Evolutionary conservation across 2,888 invertebrate genomes (phyloP).

Genomic region (Dryadula phaetusa): DNA sequence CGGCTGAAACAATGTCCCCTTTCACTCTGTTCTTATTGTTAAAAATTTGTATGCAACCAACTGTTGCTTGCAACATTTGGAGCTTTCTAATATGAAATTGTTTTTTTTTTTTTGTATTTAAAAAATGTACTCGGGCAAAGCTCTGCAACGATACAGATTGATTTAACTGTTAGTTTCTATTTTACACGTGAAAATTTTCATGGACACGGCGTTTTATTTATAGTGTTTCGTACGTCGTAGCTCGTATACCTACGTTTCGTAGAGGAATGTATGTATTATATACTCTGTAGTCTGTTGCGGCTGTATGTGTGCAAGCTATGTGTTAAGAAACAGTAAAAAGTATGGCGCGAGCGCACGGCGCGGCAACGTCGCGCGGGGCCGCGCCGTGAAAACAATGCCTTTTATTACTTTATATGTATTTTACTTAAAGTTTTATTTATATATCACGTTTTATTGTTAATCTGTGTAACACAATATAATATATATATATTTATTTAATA

Average conservation of each 20-base stretch:
- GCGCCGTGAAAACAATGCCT: constrained; percentile 80
- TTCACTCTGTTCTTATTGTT: constrained; percentile 24
- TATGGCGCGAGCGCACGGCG: constrained; percentile 81
- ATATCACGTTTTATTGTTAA: background rate
- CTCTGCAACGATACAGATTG: background rate
- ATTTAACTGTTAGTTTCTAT: constrained; percentile 42
- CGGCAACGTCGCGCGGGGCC: constrained; percentile 80
- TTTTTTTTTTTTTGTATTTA: background rate
- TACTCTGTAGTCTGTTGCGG: constrained; percentile 75
- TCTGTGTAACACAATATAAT: background rate
- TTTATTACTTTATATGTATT: constrained; percentile 46
- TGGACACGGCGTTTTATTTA: constrained; percentile 74
- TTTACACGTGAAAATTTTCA: constrained; percentile 58
- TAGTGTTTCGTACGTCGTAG: constrained; percentile 79
- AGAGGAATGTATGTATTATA: constrained; percentile 75
- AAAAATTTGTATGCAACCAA: constrained; percentile 22
- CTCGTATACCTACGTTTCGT: constrained; percentile 75
- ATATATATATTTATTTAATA: background rate
- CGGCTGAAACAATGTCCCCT: constrained; percentile 33
- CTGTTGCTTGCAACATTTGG: constrained; percentile 8
- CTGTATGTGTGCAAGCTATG: constrained; percentile 72
- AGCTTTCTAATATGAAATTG: background rate
- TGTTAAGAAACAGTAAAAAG: constrained; percentile 86
- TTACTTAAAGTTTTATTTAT: background rate
- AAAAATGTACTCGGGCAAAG: background rate